phyloP scores from a whole-genome alignment of 2,888 invertebrate genomes.

The Metalampra italica region DNA sequence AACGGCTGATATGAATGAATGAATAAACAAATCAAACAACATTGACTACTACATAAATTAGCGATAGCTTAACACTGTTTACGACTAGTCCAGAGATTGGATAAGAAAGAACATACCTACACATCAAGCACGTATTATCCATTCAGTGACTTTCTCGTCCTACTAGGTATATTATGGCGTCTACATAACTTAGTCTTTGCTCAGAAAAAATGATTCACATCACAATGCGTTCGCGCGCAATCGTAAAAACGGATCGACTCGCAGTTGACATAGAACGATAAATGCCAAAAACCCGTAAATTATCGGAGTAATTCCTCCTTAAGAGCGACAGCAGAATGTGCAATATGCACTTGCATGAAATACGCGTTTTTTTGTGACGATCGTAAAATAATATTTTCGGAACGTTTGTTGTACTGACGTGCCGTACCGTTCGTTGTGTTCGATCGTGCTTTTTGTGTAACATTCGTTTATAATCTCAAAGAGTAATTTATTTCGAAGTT shows the following conservation, averaged over 20 bases:
- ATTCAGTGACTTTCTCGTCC: too few species aligned
- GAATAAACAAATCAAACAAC: too few species aligned
- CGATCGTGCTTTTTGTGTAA: not conserved
- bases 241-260: conserved; percentile 25
- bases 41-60: too few species aligned
- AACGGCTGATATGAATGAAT: too few species aligned
- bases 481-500: conserved; percentile 3
- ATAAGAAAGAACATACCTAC: too few species aligned
- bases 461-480: not conserved
- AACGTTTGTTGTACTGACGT: conserved; percentile 31
- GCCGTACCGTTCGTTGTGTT: not conserved
- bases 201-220: conserved; percentile 9
- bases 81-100: too few species aligned
- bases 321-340: conserved; percentile 57
- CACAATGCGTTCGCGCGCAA: conserved; percentile 13
- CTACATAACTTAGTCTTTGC: not conserved
- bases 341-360: conserved; percentile 50
- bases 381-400: conserved; percentile 59
- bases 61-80: too few species aligned
- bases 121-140: too few species aligned
- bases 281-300: conserved; percentile 65
- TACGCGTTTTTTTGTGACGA: conserved; percentile 30
- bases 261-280: conserved; percentile 62
- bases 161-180: too few species aligned
- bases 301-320: conserved; percentile 48